Evolutionary conservation across 1,140 invertebrate genomes (phyloP), one percentile per base, ranked within the genome.

Genomic region (Trichogramma pretiosum): DNA sequence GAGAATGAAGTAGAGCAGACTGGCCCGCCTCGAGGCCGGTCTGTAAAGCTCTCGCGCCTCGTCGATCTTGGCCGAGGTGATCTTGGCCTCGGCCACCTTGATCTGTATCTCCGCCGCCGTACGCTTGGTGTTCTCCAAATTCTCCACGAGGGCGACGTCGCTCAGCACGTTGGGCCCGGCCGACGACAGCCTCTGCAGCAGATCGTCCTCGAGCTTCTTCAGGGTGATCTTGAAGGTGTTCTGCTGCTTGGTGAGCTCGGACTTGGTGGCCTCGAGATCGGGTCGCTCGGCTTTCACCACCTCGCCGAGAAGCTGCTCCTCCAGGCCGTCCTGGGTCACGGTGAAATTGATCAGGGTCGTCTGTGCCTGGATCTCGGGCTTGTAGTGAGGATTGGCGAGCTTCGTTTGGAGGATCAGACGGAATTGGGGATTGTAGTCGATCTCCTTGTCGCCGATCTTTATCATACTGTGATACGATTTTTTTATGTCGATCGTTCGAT

Each of bases 321-420:
- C 93, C 5, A 97, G 72, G 35, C 88, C 90, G 67, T 93, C 88
- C 56, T 81, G 79, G 0, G 93, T 97, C 0, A 98, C 93, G 22
- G 92, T 94, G 61, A 95, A 96, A 65, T 95, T 94, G 41, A 96
- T 94, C 3, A 96, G 72, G 3, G 92, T 95, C 14, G 89, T 89
- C 69, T 96, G 92, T 1, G 93, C 93, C 68, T 97, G 93, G 80
- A 96, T 89, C 72, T 97, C 93, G 1, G 92, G 92, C 62, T 93
- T 92, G 61, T 95, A 97, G 68, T 95, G 92, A 5, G 92, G 93
- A 73, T 95, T 96, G 1, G 87, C 90, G 33, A 96, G 63, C 73
- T 96, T 96, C 1, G 93, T 96, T 62, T 96, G 93, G 1, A 96
- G 63, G 50, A 96, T 87, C 1, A 96, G 72, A n/a, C 82, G 77